Percentiles rank a stretch among this genome's conserved stretches.
Evolutionary conservation across 2,797 vertebrate genomes (phyloP).

Genomic region (Semotilus atromaculatus): DNA sequence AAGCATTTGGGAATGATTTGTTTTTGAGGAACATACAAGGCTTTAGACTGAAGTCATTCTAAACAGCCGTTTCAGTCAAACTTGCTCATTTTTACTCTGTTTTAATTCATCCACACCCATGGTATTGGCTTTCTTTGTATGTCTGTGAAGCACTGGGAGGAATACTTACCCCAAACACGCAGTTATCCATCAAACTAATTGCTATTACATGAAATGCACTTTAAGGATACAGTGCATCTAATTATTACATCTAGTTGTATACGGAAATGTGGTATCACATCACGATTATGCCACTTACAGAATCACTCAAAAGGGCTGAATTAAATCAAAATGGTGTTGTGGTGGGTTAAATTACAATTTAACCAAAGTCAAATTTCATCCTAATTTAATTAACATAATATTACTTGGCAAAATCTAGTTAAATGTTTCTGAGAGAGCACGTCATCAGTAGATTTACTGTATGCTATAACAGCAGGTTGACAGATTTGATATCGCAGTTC

Average conservation of each 20-base stretch:
- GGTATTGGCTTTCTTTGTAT: background rate
- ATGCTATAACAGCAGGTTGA: background rate
- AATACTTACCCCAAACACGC: background rate
- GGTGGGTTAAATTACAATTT: background rate
- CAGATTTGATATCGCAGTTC: background rate
- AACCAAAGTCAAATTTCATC: conserved; percentile 10
- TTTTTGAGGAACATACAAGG: background rate
- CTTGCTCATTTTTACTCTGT: background rate
- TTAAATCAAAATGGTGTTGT: conserved; percentile 21
- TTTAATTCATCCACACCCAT: background rate
- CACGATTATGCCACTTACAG: background rate
- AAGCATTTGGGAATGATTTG: background rate
- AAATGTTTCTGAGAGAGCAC: background rate
- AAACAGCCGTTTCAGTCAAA: background rate
- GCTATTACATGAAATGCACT: background rate
- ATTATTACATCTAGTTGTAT: conserved; percentile 1
- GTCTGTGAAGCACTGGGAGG: background rate
- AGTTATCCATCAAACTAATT: conserved; percentile 14
- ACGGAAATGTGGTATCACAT: conserved; percentile 26
- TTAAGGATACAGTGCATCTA: background rate
- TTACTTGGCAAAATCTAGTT: background rate
- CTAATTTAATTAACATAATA: conserved; percentile 14
- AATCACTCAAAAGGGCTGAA: background rate
- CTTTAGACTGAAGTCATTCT: background rate
- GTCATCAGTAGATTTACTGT: background rate